Evolutionary conservation across 2,888 invertebrate genomes (phyloP), one percentile per base, ranked within the genome.

Genomic region (Phortica okadai): DNA sequence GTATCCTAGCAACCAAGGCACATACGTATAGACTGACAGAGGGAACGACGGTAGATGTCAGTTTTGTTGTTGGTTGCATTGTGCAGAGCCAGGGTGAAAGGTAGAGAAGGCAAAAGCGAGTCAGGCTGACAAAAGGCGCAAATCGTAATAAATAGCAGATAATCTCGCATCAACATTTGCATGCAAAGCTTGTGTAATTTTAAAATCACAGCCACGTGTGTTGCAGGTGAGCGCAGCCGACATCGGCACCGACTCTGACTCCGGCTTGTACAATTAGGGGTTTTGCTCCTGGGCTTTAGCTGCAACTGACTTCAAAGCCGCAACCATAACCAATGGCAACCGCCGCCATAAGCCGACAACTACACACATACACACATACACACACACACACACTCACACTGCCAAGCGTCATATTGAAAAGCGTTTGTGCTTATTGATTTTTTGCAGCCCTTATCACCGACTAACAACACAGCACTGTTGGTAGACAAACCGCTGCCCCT

Each of bases 101-200:
- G 50, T 1, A 14, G 2, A 11, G 50, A 50, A 8, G 50, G 50
- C 6, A 50, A 16, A 21, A 21, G 62, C 21, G 6, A 5, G 62
- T 50, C 16, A 45, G 21, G 10, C 69, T 16, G 64, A 73, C 76
- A 76, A 76, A 62, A 72, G 76, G 16, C 58, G 74, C 42, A 86
- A 85, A 85, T 85, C 85, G 79, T 85, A 86, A 85, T 87, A 86
- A 86, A 86, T 81, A 83, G 84, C 80, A 84, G 87, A 85, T 87
- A 85, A 87, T 87, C 84, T 67, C 78, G 78, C 77, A 84, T 83
- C 80, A 83, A 80, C 80, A 82, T 81, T 78, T 69, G 69, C 69
- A 45, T 45, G 59, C 25, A 59, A 16, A 16, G 44, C 42, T 78
- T 78, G 59, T 66, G 73, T 76, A 76, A 73, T 45, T 69, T 69